Base-by-base conservation (phyloP, 1,140 invertebrate species). In the Dendrolimus punctatus region DNA sequence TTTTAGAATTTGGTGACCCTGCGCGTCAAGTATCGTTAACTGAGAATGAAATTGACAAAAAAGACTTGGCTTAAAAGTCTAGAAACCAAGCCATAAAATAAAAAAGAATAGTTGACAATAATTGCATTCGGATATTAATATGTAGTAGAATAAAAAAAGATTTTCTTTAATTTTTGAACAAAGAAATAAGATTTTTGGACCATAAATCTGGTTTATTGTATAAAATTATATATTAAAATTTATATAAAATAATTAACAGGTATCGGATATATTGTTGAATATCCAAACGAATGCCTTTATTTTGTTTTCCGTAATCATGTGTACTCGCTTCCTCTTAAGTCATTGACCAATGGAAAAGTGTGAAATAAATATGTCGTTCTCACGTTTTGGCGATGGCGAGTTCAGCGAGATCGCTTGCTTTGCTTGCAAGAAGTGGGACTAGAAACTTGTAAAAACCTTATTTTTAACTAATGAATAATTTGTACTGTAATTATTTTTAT, bases 401-500 rank as follows among this genome's bases (percentile, higher is more conserved):
- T 47, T 58, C 23, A 54, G 40, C 49, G 52, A 58, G 62, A 40
- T 58, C 51, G 49, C 53, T 10, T 41, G 49, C 10, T 49, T 9
- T 8, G 36, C 53, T 39, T 39, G 39, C 38, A 40, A 39, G 48
- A 39, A 6, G 23, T 45, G 23, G 43, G 2, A n/a, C n/a, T 45
- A 10, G 23, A 9, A 45, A 6, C 23, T 9, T 9, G n/a, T 10
- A 9, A 45, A 9, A 9, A 58, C 57, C 58, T 67, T 64, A 49
- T 62, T 73, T 55, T 41, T 66, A 65, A 55, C 74, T 57, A 60
- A 73, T 80, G 75, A 78, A 74, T 76, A 77, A 72, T 73, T 58
- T 57, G 51, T 43, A 46, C 57, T 53, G 51, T 58, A 63, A 61
- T 57, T 66, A 68, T 62, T 66, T 68, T 53, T 49, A 56, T 67